Evolutionary conservation across 2,888 invertebrate genomes (phyloP).

Genomic region (Dione vanillae): DNA sequence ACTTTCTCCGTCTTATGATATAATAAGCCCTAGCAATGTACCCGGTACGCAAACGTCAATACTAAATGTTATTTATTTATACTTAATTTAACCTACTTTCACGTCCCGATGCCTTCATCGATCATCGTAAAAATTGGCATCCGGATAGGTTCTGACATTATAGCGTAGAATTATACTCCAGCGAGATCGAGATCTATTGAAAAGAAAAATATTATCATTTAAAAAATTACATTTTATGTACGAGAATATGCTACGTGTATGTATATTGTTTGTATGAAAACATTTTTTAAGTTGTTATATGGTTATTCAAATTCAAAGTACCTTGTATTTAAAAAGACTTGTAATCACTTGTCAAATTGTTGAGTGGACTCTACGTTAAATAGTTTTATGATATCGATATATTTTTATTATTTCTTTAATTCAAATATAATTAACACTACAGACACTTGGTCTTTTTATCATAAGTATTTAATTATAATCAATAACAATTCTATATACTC

Average conservation of each 20-base stretch:
- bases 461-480: too few species aligned
- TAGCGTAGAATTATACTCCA: constrained; percentile 3
- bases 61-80: constrained; percentile 18
- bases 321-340: too few species aligned
- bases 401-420: too few species aligned
- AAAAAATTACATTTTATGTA: background rate
- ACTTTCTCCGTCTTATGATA: too few species aligned
- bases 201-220: background rate
- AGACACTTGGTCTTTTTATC: too few species aligned
- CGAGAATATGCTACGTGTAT: background rate
- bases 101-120: constrained; percentile 13
- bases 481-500: too few species aligned
- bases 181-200: background rate
- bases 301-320: too few species aligned
- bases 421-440: too few species aligned
- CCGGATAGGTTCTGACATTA: constrained; percentile 17
- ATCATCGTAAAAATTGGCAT: constrained; percentile 25
- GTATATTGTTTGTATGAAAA: background rate
- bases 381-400: too few species aligned
- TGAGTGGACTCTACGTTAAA: too few species aligned
- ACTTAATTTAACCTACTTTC: constrained; percentile 22
- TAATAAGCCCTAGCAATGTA: background rate
- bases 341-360: too few species aligned
- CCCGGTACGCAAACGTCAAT: background rate
- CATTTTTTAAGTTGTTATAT: background rate